Evolutionary conservation across 2,797 vertebrate species (phyloP), one percentile per base, ranked within the genome.

Genomic region (Cossypha polioptera): DNA sequence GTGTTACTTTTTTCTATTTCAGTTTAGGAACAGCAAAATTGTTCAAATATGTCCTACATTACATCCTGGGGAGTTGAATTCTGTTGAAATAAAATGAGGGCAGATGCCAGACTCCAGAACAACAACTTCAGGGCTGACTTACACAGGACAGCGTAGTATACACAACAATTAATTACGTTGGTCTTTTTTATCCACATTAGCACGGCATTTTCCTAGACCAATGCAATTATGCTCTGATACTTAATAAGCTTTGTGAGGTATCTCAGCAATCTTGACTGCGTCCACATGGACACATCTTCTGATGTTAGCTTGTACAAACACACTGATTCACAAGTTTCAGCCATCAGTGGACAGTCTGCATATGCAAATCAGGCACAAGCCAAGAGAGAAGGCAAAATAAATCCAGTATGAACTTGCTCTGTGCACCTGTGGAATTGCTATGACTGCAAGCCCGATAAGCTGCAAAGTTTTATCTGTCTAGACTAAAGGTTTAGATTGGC

Each of bases 381-480:
- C 51, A 61, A 65, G 66, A 68, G 40, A 45, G 36, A 73, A 88
- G 36, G 61, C 55, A 84, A 90, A 95, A 92, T 73, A 91, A 88
- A 86, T 86, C 96, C 78, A 92, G 86, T 91, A 74, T 9, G 17
- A 90, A 90, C 92, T 88, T 83, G 82, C 51, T 90, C 54, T 59
- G 15, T 75, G 82, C 87, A 96, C 92, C 96, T 96, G 94, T 59
- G 77, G 92, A 84, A 94, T 10, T 85, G 50, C 80, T 55, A 45
- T 11, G 72, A 91, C 74, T 91, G 66, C 55, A 68, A 78, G 73
- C 28, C 68, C 92, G 87, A 91, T 96, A 95, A 90, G 79, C 73
- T 66, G 76, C 76, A 94, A 96, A 75, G 62, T 80, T 94, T 88
- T 94, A 94, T 94, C 92, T 90, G 92, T 96, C 95, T 94, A 96